A percentile compares a stretch with the other conserved stretches of the same genome.
Evolutionary conservation across 2,888 invertebrate species (phyloP).

Genomic region (Lymantria dispar): DNA sequence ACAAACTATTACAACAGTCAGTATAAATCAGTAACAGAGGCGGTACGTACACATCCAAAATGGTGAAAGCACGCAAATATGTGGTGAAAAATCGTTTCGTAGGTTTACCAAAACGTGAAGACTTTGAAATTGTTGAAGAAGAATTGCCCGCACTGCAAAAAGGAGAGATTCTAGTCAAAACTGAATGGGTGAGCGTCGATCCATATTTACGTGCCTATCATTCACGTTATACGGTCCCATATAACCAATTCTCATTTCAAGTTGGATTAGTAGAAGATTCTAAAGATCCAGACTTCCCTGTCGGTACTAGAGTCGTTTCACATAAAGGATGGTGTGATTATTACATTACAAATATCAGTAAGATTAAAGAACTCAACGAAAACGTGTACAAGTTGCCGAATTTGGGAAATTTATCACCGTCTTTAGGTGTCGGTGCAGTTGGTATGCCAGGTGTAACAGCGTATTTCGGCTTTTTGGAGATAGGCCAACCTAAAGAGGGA

Average conservation of each 20-base stretch:
- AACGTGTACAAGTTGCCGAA: slow-evolving; percentile 73
- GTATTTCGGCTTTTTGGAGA: slow-evolving; percentile 87
- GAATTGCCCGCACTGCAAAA: slow-evolving; percentile 33
- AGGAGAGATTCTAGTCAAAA: slow-evolving; percentile 53
- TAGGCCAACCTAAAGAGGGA: slow-evolving; percentile 86
- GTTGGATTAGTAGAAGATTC: slow-evolving; percentile 65
- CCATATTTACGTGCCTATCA: slow-evolving; percentile 47
- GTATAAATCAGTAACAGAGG: neutral
- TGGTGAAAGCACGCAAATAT: slow-evolving; percentile 82
- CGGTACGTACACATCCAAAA: slow-evolving; percentile 25
- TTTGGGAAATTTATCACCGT: slow-evolving; percentile 74
- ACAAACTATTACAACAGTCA: neutral
- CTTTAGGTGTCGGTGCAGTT: slow-evolving; percentile 83
- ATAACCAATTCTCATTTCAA: slow-evolving; percentile 36
- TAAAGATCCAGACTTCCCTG: slow-evolving; percentile 81
- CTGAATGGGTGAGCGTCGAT: slow-evolving; percentile 52
- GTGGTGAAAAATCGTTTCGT: slow-evolving; percentile 79
- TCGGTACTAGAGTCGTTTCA: slow-evolving; percentile 82
- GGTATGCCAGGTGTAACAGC: slow-evolving; percentile 89
- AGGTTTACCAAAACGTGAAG: slow-evolving; percentile 80
- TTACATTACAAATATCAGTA: slow-evolving; percentile 39
- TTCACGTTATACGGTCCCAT: slow-evolving; percentile 16
- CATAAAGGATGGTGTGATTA: slow-evolving; percentile 82
- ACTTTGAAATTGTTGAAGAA: slow-evolving; percentile 70
- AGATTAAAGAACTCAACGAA: slow-evolving; percentile 15